Evolutionary conservation across 2,888 invertebrate species (phyloP).

Genomic region (Catocala fraxini): DNA sequence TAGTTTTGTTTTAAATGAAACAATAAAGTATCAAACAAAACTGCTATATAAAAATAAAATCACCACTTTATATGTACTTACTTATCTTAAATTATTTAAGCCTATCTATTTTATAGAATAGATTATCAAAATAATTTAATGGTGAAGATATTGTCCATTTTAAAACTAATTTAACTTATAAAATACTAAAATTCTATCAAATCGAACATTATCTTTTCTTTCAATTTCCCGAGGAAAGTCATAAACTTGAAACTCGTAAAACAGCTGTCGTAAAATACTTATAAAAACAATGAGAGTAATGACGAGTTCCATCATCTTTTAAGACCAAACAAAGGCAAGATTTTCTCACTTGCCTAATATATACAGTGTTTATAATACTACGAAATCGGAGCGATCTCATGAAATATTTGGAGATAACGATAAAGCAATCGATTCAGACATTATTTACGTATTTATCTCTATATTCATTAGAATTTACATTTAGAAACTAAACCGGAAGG

Average conservation of each 20-base stretch:
- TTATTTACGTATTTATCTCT: too few relatives aligned
- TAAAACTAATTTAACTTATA: not conserved
- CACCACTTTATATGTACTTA: not conserved
- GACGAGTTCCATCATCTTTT: constrained; percentile 46
- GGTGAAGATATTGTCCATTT: not conserved
- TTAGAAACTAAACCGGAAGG: too few relatives aligned
- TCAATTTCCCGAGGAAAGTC: constrained; percentile 42
- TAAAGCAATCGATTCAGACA: not conserved
- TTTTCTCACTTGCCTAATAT: constrained; percentile 30
- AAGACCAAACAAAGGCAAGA: constrained; percentile 36
- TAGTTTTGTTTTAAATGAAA: not conserved
- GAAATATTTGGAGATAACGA: not conserved
- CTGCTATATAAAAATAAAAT: not conserved
- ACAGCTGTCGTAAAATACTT: constrained; percentile 50
- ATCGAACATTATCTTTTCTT: constrained; percentile 31
- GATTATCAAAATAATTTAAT: not conserved
- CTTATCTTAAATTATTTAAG: not conserved
- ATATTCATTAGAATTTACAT: too few relatives aligned
- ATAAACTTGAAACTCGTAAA: constrained; percentile 52
- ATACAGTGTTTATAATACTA: constrained; percentile 10
- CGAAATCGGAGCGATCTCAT: too few relatives aligned
- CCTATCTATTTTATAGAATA: constrained; percentile 4
- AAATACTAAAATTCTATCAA: constrained; percentile 21
- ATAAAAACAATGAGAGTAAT: constrained; percentile 54
- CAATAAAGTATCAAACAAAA: not conserved